Evolutionary conservation across 2,113 vertebrate species (phyloP).

Genomic region (Neomonachus schauinslandi): DNA sequence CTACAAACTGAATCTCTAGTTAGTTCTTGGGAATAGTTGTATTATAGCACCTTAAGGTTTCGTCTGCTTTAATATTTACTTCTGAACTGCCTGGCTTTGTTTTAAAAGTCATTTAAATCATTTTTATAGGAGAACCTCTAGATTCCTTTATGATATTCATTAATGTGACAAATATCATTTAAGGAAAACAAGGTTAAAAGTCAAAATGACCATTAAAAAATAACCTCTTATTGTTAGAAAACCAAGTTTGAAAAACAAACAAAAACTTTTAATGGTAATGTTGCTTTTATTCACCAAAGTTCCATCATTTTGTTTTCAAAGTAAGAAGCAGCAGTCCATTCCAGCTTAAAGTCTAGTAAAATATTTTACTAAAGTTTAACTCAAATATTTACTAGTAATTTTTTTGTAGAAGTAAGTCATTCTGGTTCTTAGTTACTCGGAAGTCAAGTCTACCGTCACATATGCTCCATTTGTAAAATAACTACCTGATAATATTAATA

Average conservation of each 20-base stretch:
- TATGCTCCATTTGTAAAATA: constrained; percentile 40
- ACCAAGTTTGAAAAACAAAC: constrained; percentile 21
- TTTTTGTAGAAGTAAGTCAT: background rate
- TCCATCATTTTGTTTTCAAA: constrained; percentile 32
- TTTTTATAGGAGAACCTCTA: constrained; percentile 14
- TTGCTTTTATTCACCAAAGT: constrained; percentile 29
- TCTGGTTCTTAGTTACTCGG: constrained; percentile 22
- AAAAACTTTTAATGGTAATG: background rate
- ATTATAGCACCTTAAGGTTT: background rate
- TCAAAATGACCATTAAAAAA: constrained; percentile 11
- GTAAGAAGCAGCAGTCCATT: background rate
- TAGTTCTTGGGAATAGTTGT: constrained; percentile 38
- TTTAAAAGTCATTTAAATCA: constrained; percentile 11
- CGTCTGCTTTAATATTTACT: constrained; percentile 44
- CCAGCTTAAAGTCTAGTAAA: constrained; percentile 50
- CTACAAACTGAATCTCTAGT: constrained; percentile 25
- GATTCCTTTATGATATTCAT: constrained; percentile 25
- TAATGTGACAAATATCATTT: background rate
- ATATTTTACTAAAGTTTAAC: constrained; percentile 40
- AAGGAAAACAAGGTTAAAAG: constrained; percentile 47
- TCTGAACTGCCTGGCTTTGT: background rate
- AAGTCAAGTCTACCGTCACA: constrained; percentile 3
- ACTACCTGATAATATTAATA: background rate
- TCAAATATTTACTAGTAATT: background rate
- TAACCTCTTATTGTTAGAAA: background rate